Percentiles rank a stretch among this genome's conserved stretches.
Conservation (phyloP, 2,113 vertebrate species). For the Pangasianodon hypophthalmus region DNA sequence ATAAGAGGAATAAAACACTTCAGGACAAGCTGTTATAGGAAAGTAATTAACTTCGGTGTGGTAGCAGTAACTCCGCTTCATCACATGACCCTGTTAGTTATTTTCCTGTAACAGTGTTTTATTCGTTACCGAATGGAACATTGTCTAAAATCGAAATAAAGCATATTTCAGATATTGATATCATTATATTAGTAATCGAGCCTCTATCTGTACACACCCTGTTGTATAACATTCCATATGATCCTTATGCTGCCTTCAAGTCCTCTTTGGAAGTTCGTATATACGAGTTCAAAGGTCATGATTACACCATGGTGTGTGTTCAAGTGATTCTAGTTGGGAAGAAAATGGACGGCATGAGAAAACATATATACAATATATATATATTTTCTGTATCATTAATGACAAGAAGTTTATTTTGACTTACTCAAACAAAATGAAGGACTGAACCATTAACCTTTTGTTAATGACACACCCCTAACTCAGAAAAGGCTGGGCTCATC, state of each 20-base stretch:
- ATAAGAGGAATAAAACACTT: background rate
- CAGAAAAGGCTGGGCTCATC: background rate
- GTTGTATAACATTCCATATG: background rate
- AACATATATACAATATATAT: no score
- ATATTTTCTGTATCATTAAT: no score
- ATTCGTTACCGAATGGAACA: background rate
- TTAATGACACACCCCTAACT: background rate
- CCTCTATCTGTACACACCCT: background rate
- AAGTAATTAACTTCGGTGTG: background rate
- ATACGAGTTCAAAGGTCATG: background rate
- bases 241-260: background rate
- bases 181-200: background rate
- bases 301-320: background rate
- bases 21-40: background rate
- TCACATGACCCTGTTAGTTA: background rate
- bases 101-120: background rate
- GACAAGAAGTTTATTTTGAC: background rate
- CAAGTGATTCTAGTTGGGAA: background rate
- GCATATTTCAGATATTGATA: background rate
- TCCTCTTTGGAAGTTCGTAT: background rate
- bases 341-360: background rate
- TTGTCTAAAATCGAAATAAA: background rate
- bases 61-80: background rate
- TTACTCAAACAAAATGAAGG: no score
- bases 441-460: background rate